Conservation (phyloP, 2,888 invertebrate genomes). For the Mythimna impura region DNA sequence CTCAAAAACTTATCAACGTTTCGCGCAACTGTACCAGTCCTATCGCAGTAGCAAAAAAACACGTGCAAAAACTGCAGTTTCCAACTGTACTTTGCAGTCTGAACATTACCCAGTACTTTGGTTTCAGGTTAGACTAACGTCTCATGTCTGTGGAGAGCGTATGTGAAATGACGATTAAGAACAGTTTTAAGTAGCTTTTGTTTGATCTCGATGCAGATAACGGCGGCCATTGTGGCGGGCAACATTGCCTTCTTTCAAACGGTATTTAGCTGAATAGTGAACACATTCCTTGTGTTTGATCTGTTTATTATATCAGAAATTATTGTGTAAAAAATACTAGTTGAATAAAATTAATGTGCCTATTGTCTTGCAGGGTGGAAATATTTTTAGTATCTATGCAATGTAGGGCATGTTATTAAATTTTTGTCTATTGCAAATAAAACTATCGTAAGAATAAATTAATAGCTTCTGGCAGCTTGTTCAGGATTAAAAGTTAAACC, state of each 20-base stretch:
- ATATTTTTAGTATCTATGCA: too few relatives aligned
- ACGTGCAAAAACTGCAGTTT: slow-evolving; percentile 37
- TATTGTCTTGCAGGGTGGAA: background rate
- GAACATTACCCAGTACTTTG: slow-evolving; percentile 52
- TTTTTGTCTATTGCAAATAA: background rate
- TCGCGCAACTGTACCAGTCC: slow-evolving; percentile 29
- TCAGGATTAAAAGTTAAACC: too few relatives aligned
- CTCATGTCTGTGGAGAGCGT: slow-evolving; percentile 84
- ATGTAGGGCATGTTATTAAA: background rate
- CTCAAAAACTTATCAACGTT: background rate
- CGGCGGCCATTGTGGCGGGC: slow-evolving; percentile 78
- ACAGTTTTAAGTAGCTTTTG: slow-evolving; percentile 90
- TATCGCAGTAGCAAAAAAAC: slow-evolving; percentile 11
- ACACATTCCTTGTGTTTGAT: slow-evolving; percentile 24
- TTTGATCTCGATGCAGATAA: slow-evolving; percentile 84
- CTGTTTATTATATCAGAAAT: slow-evolving; percentile 19
- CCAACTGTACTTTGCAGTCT: slow-evolving; percentile 60
- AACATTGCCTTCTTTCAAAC: slow-evolving; percentile 72
- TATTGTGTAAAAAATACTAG: background rate
- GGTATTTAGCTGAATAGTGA: slow-evolving; percentile 50
- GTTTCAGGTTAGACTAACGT: slow-evolving; percentile 81
- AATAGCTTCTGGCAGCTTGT: background rate
- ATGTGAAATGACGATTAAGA: slow-evolving; percentile 90
- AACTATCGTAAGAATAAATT: background rate
- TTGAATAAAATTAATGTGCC: background rate